Conservation (phyloP, 2,888 invertebrate species). For the Amphipoea lucens region DNA sequence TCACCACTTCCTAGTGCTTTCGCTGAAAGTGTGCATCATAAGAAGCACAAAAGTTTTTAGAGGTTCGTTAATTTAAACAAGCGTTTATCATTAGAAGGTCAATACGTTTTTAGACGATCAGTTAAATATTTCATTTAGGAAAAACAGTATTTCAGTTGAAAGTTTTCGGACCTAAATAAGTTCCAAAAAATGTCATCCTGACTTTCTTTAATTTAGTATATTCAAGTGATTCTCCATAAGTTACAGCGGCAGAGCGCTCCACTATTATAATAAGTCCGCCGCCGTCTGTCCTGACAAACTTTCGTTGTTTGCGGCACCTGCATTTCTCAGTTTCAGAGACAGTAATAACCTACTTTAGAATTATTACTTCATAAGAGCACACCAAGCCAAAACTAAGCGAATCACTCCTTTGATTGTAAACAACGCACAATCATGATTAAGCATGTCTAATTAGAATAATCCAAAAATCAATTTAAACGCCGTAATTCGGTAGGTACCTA, state of each 20-base stretch:
- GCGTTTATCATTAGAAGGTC: not conserved
- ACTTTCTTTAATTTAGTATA: slow-evolving; percentile 29
- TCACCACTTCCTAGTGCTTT: no score
- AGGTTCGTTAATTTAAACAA: not conserved
- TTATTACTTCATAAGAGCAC: slow-evolving; percentile 52
- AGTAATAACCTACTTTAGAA: slow-evolving; percentile 57
- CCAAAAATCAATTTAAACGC: slow-evolving; percentile 37
- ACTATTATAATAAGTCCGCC: slow-evolving; percentile 56
- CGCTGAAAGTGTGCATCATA: no score
- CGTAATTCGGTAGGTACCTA: slow-evolving; percentile 41
- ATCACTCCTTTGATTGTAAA: slow-evolving; percentile 23
- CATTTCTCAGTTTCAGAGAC: slow-evolving; percentile 54
- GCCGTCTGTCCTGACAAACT: slow-evolving; percentile 55
- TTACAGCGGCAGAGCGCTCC: slow-evolving; percentile 26
- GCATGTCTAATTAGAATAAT: slow-evolving; percentile 44
- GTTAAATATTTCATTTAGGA: not conserved
- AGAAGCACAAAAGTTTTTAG: not conserved
- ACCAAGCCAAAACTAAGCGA: slow-evolving; percentile 8
- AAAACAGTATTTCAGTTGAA: not conserved
- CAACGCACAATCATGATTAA: slow-evolving; percentile 27
- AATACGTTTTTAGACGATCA: not conserved
- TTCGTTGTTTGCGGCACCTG: slow-evolving; percentile 66
- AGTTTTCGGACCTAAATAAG: not conserved
- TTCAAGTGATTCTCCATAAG: slow-evolving; percentile 42
- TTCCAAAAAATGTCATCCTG: slow-evolving; percentile 5